Percentiles rank a stretch among this genome's conserved stretches.
These are phyloP conservation scores for Saguinus imperator DNA, from an alignment of 2,113 vertebrate genomes.

Conservation along the genomic window DNA sequence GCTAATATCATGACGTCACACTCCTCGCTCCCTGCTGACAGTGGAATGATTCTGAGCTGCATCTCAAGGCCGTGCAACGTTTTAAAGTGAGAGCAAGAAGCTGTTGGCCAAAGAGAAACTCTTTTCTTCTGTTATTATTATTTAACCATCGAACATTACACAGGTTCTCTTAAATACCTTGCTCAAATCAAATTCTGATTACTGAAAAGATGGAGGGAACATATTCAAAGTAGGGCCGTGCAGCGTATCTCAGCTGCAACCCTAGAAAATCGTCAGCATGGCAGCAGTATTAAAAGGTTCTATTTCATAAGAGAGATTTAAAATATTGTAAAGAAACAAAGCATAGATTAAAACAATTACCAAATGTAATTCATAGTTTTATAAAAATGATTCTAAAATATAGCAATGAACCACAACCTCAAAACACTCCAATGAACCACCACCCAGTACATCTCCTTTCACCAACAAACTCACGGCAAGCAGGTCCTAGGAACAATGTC, in stretches of 20 bases:
- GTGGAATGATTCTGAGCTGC: background rate
- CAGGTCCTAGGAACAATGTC: background rate
- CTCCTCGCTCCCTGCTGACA: background rate
- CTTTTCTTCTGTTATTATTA: background rate
- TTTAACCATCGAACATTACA: background rate
- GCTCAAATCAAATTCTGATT: background rate
- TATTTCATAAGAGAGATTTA: background rate
- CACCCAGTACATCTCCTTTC: background rate
- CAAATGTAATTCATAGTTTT: background rate
- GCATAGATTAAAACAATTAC: background rate
- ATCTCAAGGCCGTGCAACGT: background rate
- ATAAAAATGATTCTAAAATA: constrained; percentile 17
- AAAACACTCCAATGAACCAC: background rate
- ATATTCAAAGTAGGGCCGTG: background rate
- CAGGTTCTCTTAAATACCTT: background rate
- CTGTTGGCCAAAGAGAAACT: background rate
- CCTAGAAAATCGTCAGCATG: background rate
- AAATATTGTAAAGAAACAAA: background rate
- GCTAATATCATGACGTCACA: background rate
- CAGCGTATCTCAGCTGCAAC: background rate
- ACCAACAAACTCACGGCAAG: background rate
- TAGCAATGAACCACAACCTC: background rate
- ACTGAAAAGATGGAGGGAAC: background rate
- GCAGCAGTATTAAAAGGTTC: background rate
- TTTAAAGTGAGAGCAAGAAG: background rate